Percentiles rank a stretch among this genome's conserved stretches.
Evolutionary conservation across 2,113 vertebrate species (phyloP).

Genomic region (Jaculus jaculus): DNA sequence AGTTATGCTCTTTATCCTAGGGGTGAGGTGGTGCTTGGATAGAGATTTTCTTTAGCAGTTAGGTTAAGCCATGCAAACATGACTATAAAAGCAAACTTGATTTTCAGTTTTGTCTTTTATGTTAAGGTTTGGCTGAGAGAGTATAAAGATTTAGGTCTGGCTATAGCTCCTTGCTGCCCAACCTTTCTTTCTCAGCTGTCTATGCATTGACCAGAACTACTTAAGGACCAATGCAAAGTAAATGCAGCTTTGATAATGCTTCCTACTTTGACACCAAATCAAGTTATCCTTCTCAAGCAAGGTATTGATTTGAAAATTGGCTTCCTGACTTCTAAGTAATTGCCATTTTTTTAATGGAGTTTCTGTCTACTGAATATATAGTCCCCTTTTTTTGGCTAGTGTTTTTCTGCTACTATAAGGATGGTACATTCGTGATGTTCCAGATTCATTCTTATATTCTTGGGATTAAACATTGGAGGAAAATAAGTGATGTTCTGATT

Average conservation of each 20-base stretch:
- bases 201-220: constrained; percentile 22
- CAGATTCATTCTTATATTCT: constrained; percentile 31
- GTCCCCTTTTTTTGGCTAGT: not conserved
- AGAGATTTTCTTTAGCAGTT: not conserved
- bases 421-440: constrained; percentile 30
- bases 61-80: constrained; percentile 12
- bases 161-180: not conserved
- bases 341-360: constrained; percentile 85
- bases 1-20: not conserved
- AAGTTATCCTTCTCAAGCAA: constrained; percentile 76
- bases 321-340: constrained; percentile 86
- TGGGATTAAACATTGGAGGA: not conserved
- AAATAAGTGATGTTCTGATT: not conserved
- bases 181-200: not conserved
- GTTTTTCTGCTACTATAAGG: constrained; percentile 38
- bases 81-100: not conserved
- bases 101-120: not conserved
- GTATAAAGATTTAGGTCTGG: not conserved
- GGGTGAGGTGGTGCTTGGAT: too few species aligned
- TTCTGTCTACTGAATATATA: constrained; percentile 76
- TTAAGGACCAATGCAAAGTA: constrained; percentile 46
- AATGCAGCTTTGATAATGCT: constrained; percentile 65
- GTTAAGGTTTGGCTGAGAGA: not conserved
- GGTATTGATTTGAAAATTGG: constrained; percentile 86
- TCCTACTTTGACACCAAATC: constrained; percentile 72